phyloP scores from a whole-genome alignment of 2,113 vertebrate species.

The Eublepharis macularius region DNA sequence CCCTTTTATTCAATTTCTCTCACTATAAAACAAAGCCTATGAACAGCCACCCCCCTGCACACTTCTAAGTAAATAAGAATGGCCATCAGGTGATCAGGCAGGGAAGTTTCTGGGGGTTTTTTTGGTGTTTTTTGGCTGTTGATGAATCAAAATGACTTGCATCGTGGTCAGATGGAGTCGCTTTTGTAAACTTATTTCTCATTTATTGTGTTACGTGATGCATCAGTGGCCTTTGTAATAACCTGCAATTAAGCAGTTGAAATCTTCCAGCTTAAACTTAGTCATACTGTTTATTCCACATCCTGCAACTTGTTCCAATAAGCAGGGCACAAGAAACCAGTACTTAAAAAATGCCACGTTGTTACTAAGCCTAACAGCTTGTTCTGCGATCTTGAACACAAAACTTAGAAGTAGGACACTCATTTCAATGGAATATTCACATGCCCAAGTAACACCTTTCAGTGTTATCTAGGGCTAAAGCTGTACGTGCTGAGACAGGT shows the following conservation, averaged over 20 bases:
- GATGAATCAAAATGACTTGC: background rate
- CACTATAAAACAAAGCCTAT: background rate
- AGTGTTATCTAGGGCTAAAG: too few species aligned
- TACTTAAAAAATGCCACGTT: background rate
- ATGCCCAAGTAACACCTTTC: too few species aligned
- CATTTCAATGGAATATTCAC: background rate
- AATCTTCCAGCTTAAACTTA: background rate
- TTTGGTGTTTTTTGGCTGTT: background rate
- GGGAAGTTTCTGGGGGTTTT: background rate
- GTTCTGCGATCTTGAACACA: too few species aligned
- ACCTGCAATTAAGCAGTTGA: conserved; percentile 13
- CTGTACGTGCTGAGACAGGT: background rate
- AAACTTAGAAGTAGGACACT: background rate
- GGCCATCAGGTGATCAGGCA: background rate
- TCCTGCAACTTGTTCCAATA: background rate
- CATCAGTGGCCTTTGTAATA: background rate
- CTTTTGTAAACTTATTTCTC: background rate
- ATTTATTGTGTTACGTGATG: background rate
- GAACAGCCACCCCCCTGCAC: background rate
- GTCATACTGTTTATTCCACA: conserved; percentile 25
- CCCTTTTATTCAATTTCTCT: background rate
- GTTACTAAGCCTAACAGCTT: background rate
- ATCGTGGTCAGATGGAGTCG: background rate
- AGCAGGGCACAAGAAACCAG: too few species aligned
- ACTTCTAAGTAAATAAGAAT: background rate